Conservation (phyloP, 2,113 vertebrate genomes). For the Meleagris gallopavo region DNA sequence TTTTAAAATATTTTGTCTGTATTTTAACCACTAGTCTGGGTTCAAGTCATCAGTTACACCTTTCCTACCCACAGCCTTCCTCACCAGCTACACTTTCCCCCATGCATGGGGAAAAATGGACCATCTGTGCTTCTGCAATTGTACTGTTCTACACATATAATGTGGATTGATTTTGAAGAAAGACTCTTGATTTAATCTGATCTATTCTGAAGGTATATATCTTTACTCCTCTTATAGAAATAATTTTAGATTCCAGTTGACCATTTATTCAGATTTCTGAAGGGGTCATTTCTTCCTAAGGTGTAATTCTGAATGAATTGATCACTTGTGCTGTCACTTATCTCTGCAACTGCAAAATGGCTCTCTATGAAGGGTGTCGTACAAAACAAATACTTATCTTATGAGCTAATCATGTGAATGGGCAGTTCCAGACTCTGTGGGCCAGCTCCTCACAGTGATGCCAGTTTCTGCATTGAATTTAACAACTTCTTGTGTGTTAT, state of each 20-base stretch:
- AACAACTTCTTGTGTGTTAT: neutral
- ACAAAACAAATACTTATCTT: rapidly evolving
- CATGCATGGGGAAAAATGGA: neutral
- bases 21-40: neutral
- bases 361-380: neutral
- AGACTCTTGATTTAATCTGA: neutral
- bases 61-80: neutral
- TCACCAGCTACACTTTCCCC: neutral
- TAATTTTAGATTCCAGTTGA: neutral
- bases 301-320: neutral
- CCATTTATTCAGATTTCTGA: neutral
- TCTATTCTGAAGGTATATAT: neutral
- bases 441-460: neutral
- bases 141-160: neutral
- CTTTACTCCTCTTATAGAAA: neutral
- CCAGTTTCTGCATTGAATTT: neutral
- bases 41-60: neutral
- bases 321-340: neutral
- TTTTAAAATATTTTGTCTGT: neutral
- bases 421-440: too few relatives aligned
- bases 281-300: neutral
- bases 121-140: too few relatives aligned
- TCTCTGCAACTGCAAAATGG: neutral
- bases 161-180: neutral
- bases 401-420: neutral